Evolutionary conservation across 2,888 invertebrate genomes (phyloP).

Genomic region (Cryptocephalus primarius): DNA sequence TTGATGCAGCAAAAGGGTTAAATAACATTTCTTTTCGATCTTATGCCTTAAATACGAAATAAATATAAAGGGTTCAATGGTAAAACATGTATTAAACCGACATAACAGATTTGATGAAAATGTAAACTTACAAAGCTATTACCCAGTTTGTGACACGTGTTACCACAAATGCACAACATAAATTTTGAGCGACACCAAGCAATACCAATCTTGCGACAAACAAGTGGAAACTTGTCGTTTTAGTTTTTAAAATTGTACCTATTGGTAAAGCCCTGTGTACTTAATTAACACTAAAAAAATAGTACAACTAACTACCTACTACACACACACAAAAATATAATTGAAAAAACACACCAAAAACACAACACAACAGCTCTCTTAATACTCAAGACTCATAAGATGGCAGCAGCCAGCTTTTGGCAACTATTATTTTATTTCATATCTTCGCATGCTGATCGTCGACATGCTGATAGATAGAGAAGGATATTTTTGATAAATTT

Average conservation of each 20-base stretch:
- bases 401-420: slow-evolving; percentile 25
- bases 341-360: slow-evolving; percentile 15
- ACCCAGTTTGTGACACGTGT: too few species aligned
- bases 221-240: too few species aligned
- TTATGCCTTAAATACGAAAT: not conserved
- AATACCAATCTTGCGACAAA: too few species aligned
- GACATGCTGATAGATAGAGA: slow-evolving; percentile 20
- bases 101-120: too few species aligned
- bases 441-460: slow-evolving; percentile 26
- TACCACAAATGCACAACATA: too few species aligned
- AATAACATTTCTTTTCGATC: not conserved
- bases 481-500: slow-evolving; percentile 7
- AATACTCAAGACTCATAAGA: slow-evolving; percentile 14
- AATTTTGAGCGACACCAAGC: too few species aligned
- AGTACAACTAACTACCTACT: slow-evolving; percentile 5
- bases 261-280: not conserved
- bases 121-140: too few species aligned
- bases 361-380: slow-evolving; percentile 5
- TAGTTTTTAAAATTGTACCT: too few species aligned
- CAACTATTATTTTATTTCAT: slow-evolving; percentile 8
- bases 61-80: too few species aligned
- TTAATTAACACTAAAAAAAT: slow-evolving; percentile 8
- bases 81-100: too few species aligned
- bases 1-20: not conserved
- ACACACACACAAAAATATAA: slow-evolving; percentile 8